Base-by-base conservation (phyloP, 2,888 invertebrate species). In the Polylopha cassiicola region DNA sequence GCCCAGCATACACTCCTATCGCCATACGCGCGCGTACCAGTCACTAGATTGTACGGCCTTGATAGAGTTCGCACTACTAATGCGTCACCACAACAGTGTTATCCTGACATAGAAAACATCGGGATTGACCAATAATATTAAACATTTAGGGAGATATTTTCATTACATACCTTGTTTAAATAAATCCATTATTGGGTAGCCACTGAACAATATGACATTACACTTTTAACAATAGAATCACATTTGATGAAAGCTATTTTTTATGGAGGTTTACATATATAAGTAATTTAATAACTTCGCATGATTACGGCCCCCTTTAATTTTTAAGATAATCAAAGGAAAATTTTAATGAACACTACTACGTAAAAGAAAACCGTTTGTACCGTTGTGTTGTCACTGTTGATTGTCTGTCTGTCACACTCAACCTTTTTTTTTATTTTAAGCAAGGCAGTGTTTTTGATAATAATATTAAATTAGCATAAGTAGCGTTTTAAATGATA, bases 21-120 rank as follows among this genome's bases (percentile, higher is more conserved):
- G 41, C 30, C 29, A 16, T 20, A 42, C 58, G 44, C 32, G 44
- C 43, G 60, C 50, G 81, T 80, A 61, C 80, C 84, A 69, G 84
- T 81, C 66, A 85, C 84, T 65, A 55, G 50, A 54, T 52, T 58
- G 62, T 58, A 69, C 84, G 84, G 76, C 84, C 84, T 85, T 84
- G 82, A 67, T 68, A 59, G 52, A 63, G 69, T 67, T 73, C 75
- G 69, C 67, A 33, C 22, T 27, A 16, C 26, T 39, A 41, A 32
- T 37, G 33, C 37, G 32, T 41, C 32, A 33, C 37, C 37, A 24
- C 13, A 36, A 41, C 29, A 41, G 30, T 24, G 24, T 36, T 34
- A 21, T 36, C 34, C 16, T 4, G 24, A 44, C 29, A 26, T 27
- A 14, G 24, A 21, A 34, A 11, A 30, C 15, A n/a, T n/a, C n/a